phyloP scores from a whole-genome alignment of 1,140 invertebrate genomes.

The Cotesia glomerata region DNA sequence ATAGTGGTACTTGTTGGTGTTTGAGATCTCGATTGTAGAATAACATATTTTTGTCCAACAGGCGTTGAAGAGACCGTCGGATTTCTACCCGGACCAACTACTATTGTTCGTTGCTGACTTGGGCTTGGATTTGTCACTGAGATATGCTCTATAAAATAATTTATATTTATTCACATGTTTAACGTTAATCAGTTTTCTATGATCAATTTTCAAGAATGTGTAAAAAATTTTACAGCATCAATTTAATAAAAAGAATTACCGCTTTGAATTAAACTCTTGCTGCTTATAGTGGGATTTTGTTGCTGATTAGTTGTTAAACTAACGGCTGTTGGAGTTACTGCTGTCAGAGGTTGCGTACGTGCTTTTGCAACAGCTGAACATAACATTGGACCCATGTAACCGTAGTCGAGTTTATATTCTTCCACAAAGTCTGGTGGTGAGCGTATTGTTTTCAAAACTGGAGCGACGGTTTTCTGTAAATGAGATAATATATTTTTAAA shows the following conservation, averaged over 20 bases:
- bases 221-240: not conserved
- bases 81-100: slow-evolving; percentile 52
- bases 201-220: not conserved
- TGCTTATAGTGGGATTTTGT: slow-evolving; percentile 44
- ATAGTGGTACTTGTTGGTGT: slow-evolving; percentile 59
- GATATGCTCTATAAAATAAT: slow-evolving; percentile 46
- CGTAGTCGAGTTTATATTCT: slow-evolving; percentile 88
- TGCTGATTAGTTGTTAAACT: slow-evolving; percentile 55
- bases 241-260: slow-evolving; percentile 40
- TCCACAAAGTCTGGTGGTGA: slow-evolving; percentile 82
- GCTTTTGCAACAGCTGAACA: slow-evolving; percentile 83
- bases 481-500: slow-evolving; percentile 28
- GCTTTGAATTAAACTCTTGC: slow-evolving; percentile 58
- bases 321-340: slow-evolving; percentile 54
- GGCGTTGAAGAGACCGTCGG: slow-evolving; percentile 40
- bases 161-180: slow-evolving; percentile 9
- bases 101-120: slow-evolving; percentile 60
- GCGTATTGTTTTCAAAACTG: slow-evolving; percentile 81
- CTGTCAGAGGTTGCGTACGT: slow-evolving; percentile 67
- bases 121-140: slow-evolving; percentile 61
- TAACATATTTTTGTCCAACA: slow-evolving; percentile 70
- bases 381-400: slow-evolving; percentile 83
- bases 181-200: slow-evolving; percentile 14
- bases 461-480: slow-evolving; percentile 80
- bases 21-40: slow-evolving; percentile 71